Evolutionary conservation across 2,888 invertebrate genomes (phyloP), one percentile per base, ranked within the genome.

Genomic region (Coelinius sp.): DNA sequence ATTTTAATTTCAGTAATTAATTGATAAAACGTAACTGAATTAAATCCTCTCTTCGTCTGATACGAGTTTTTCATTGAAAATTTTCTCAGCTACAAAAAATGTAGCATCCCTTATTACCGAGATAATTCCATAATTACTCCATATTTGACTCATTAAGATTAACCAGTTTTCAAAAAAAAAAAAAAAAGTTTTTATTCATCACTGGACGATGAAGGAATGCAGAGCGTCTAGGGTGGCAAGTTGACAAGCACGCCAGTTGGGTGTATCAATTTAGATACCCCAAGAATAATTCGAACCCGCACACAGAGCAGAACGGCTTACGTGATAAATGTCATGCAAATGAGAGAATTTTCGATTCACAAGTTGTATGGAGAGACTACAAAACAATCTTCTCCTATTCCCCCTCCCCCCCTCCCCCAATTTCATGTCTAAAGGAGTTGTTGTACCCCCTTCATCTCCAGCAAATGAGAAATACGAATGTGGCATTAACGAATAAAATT

Each of bases 241-340:
- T 66, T 76, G 76, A 76, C 76, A 75, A 75, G 67, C 65, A 69
- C 68, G 62, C 72, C 49, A 63, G 44, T 73, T 66, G 66, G 70
- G 66, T 71, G 72, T 76, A 70, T 73, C 71, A 73, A 76, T 71
- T 76, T 70, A 73, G 73, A 75, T 70, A 52, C 70, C 56, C 67
- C 70, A 72, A 70, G 70, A 76, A 75, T 76, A 76, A 73, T 75
- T 72, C 67, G 63, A 59, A 68, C 66, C 35, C 67, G 63, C 64
- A 41, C n/a, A 38, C 27, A 56, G 27, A 66, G 53, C 20, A 49
- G 46, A 49, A 49, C 46, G 20, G 63, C 53, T 68, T 72, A 68
- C 64, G 44, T 72, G 71, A 68, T 72, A 68, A 72, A 68, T 53
- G 56, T 68, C 71, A 68, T 53, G 64, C 46, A n/a, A 53, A 63